Conservation (phyloP, 2,888 invertebrate genomes). For the Anoplius nigerrimus region DNA sequence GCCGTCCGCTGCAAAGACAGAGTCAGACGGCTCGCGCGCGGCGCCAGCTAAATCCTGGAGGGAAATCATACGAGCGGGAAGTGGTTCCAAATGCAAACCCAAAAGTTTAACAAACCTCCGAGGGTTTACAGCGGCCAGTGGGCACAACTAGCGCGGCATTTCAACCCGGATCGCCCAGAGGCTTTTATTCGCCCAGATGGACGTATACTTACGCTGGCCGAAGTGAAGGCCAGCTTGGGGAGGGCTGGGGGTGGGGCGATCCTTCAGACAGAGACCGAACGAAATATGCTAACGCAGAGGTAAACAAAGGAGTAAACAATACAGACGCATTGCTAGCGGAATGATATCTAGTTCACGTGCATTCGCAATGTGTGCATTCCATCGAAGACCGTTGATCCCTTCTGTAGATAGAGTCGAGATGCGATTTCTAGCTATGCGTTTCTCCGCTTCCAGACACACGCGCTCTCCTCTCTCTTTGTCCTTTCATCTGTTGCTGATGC, state of each 20-base stretch:
- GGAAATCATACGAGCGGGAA: constrained; percentile 29
- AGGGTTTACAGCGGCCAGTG: constrained; percentile 7
- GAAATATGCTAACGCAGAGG: too few species aligned
- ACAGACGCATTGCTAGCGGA: too few species aligned
- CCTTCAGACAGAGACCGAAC: too few species aligned
- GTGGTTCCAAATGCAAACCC: constrained; percentile 26
- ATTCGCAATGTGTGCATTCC: too few species aligned
- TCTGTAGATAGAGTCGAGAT: background rate
- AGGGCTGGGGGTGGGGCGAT: too few species aligned
- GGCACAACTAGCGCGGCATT: constrained; percentile 10
- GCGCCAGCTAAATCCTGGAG: constrained; percentile 18
- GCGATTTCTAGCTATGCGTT: background rate
- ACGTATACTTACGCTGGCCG: too few species aligned
- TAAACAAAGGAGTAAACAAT: too few species aligned
- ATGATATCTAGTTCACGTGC: too few species aligned
- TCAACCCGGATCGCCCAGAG: constrained; percentile 2
- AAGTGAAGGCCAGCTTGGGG: too few species aligned
- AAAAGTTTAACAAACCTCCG: constrained; percentile 32
- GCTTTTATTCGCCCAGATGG: constrained; percentile 11
- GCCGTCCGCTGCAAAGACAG: constrained; percentile 12
- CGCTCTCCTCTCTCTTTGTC: background rate
- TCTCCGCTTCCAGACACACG: background rate
- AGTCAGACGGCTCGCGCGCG: constrained; percentile 2
- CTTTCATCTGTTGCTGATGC: constrained; percentile 1
- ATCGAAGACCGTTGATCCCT: constrained; percentile 4